Evolutionary conservation across 2,797 vertebrate species (phyloP), one percentile per base, ranked within the genome.

Genomic region (Anableps anableps): DNA sequence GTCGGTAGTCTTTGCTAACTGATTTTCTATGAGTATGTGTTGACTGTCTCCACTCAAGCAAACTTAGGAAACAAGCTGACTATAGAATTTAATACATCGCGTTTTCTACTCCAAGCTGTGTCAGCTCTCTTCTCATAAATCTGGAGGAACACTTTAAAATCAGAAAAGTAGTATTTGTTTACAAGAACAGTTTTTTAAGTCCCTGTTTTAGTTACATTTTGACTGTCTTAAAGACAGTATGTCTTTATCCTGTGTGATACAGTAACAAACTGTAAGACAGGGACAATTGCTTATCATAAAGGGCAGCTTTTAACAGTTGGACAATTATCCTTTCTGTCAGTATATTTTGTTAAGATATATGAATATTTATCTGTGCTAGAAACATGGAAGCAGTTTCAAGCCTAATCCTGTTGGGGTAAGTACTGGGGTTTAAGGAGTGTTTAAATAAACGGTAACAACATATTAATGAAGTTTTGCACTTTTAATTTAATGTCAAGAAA

Each of bases 1-100:
- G 41, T 79, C 73, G n/a, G 14, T 53, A 45, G 50, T 8, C 36
- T 34, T 48, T 38, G 8, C 23, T 4, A 26, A 62, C 50, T 73
- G 77, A 79, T 79, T 73, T 73, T 72, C 31, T 58, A 14, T 47
- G 68, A 47, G 29, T n/a, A 14, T 34, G 21, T 60, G 38, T 23
- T 36, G 77, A 60, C 13, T 36, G 36, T 47, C 5, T 71, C 26
- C 13, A 26, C 7, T 60, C 16, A 34, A 47, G 71, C 29, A 23
- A 23, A 45, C 26, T 71, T 47, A 29, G 11, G 13, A 71, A 45
- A n/a, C 5, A 71, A 45, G 38, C 68, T 43, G 50, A 55, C 66
- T 55, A 14, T 29, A 9, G 68, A 23, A 43, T 31, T 71, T 6
- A 29, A 21, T 38, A 31, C 64, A 55, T 31, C 6, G 38, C 6